These are phyloP conservation scores for Connochaetes taurinus DNA, from an alignment of 2,113 vertebrate species.

Conservation along the genomic window DNA sequence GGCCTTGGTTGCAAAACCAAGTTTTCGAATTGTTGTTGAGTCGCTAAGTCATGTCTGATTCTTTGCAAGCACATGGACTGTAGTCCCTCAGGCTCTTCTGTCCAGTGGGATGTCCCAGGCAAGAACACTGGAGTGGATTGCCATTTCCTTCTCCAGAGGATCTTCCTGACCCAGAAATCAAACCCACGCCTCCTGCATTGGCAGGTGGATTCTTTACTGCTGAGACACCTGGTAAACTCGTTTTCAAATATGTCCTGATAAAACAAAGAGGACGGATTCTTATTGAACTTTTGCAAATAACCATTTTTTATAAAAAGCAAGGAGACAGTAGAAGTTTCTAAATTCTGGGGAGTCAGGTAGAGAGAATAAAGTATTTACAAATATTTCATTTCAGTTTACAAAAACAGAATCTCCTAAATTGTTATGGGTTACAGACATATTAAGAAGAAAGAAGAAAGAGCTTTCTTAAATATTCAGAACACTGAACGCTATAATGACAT, in stretches of 20 bases:
- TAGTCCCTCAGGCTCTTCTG: not conserved
- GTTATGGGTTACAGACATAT: not conserved
- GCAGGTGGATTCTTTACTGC: not conserved
- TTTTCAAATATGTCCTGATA: constrained; percentile 2
- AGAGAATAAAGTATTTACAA: not conserved
- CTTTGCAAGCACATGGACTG: not conserved
- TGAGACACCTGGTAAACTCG: not conserved
- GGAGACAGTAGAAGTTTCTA: not conserved
- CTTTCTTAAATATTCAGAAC: not conserved
- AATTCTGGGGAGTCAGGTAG: not conserved
- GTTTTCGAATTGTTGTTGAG: not conserved
- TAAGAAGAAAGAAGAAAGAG: not conserved
- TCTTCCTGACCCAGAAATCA: not conserved
- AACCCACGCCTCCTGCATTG: not conserved
- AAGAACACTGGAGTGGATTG: not conserved
- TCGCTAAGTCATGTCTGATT: not conserved
- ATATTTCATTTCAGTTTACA: not conserved
- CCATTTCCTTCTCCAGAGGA: not conserved
- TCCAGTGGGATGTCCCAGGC: not conserved
- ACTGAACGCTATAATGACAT: not conserved
- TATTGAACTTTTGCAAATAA: not conserved
- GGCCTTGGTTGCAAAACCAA: not conserved
- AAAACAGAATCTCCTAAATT: not conserved
- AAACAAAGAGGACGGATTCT: not conserved
- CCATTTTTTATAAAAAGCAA: not conserved